phyloP scores from a whole-genome alignment of 2,797 vertebrate species.

The Thalassophryne amazonica region DNA sequence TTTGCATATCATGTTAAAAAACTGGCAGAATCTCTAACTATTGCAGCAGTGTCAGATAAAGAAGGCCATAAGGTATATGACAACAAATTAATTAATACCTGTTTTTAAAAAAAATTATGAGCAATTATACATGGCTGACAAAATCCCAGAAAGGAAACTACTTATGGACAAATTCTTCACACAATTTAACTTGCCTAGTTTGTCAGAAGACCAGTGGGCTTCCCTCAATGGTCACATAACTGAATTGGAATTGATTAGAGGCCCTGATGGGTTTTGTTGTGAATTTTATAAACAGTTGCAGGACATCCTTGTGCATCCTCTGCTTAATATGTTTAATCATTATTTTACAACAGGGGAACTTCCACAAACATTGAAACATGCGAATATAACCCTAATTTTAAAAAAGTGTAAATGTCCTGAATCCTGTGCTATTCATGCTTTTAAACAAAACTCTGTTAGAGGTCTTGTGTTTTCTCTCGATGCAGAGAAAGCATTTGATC shows the following conservation, averaged over 20 bases:
- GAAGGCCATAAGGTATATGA: constrained; percentile 2
- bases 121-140: not conserved
- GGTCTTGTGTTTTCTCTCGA: not conserved
- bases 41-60: not conserved
- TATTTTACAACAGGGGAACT: not conserved
- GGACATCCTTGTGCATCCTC: not conserved
- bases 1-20: not conserved
- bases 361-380: not conserved
- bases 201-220: not conserved
- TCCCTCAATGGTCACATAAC: constrained; percentile 3
- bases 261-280: not conserved
- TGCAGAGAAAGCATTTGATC: not conserved
- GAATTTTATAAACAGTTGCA: constrained; percentile 10
- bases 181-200: not conserved
- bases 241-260: not conserved
- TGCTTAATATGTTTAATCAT: constrained; percentile 4
- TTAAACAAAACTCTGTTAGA: not conserved
- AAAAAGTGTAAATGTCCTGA: too few species aligned
- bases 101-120: not conserved
- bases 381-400: too few species aligned
- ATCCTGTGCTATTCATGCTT: not conserved
- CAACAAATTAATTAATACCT: constrained; percentile 3
- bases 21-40: not conserved
- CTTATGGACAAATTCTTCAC: constrained; percentile 2
- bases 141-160: not conserved